A percentile compares a stretch with the other conserved stretches of the same genome.
Evolutionary conservation across 2,888 invertebrate genomes (phyloP).

Genomic region (Acutogordius australiensis): DNA sequence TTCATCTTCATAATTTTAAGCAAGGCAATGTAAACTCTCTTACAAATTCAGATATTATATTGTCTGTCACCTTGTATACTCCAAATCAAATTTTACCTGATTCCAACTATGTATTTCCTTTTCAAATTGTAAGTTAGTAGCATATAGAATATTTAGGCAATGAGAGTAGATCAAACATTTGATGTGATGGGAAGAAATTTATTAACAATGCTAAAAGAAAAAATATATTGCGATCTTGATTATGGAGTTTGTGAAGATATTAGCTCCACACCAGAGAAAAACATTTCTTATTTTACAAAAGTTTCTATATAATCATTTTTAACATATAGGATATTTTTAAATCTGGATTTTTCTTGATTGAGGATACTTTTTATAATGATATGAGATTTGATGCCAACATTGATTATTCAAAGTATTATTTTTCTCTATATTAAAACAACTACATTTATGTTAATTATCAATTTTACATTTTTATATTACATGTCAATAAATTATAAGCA

Average conservation of each 20-base stretch:
- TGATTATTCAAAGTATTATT: slow-evolving; percentile 34
- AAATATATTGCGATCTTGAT: slow-evolving; percentile 43
- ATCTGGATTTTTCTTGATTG: slow-evolving; percentile 46
- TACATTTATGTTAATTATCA: too few relatives aligned
- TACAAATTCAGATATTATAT: neutral
- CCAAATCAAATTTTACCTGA: neutral
- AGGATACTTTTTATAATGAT: slow-evolving; percentile 48
- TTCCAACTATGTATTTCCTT: neutral
- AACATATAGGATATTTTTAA: slow-evolving; percentile 32
- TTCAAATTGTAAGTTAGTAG: neutral
- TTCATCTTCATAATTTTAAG: too few relatives aligned
- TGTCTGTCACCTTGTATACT: neutral
- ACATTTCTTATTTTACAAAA: slow-evolving; percentile 18
- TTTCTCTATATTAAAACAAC: neutral
- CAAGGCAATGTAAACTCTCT: too few relatives aligned
- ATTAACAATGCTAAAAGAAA: slow-evolving; percentile 41
- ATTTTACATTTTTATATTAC: too few relatives aligned
- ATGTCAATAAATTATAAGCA: too few relatives aligned
- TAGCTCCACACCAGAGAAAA: slow-evolving; percentile 22
- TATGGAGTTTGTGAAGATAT: slow-evolving; percentile 24
- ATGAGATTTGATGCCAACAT: slow-evolving; percentile 30
- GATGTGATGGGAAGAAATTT: slow-evolving; percentile 37
- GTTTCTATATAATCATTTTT: slow-evolving; percentile 17
- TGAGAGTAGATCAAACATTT: slow-evolving; percentile 28
- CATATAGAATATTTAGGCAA: slow-evolving; percentile 1